Evolutionary conservation across 2,113 vertebrate species (phyloP), one percentile per base, ranked within the genome.

Genomic region (Aptenodytes patagonicus): DNA sequence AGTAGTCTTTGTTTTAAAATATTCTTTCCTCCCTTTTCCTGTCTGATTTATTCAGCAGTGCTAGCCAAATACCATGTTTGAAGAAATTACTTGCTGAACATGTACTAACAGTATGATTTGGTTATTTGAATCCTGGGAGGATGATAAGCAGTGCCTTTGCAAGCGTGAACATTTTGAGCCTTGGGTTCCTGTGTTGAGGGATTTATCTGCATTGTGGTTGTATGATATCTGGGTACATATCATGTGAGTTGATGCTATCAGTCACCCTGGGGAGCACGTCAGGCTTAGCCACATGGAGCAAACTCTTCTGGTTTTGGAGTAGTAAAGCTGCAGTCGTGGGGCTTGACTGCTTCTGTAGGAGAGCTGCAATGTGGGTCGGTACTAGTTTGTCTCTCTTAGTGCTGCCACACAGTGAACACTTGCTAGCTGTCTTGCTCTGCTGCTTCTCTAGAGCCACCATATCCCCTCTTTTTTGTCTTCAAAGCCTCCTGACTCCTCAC

Each of bases 131-230:
- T 46, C 51, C 55, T 62, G n/a, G 38, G 46, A 55, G 42, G 46
- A 49, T 1, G 1, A n/a, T 12, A 75, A 78, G 51, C n/a, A 54
- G 46, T 8, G 36, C 21, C 17, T 70, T 46, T 70, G 38, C 42
- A 47, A 17, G 49, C 2, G 20, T 31, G 71, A 83, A 24, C 0
- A 0, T 58, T 62, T 17, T 3, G 65, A 68, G 44, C 52, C 47
- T 66, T 21, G 21, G 11, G 38, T 10, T 61, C 21, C 42, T 28
- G 60, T 2, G 36, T 66, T 17, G 34, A n/a, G 28, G 51, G 47
- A 3, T 44, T 36, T 7, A 12, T 38, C n/a, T 44, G 62, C 8
- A 0, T 4, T 4, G 47, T 19, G 10, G 10, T 6, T 51, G 13
- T n/a, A 4, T 10, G 47, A 20, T 9, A 31, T 18, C 55, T 6